These are phyloP conservation scores for Phainopepla nitens DNA, from an alignment of 2,113 vertebrate species.

Conservation along the genomic window DNA sequence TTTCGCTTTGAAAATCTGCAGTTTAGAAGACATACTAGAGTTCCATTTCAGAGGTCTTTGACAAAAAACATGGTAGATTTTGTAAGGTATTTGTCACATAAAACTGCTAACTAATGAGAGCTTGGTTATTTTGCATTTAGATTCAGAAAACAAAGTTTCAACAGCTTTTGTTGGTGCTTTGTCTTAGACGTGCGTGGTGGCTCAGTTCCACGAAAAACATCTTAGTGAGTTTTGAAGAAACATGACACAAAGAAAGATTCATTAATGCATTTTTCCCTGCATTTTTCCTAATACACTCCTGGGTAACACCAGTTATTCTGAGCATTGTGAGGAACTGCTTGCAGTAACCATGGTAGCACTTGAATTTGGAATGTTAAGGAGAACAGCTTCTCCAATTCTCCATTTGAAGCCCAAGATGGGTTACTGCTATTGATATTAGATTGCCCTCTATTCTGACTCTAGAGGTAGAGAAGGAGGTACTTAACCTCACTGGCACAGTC, in stretches of 20 bases:
- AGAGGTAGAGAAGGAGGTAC: not conserved
- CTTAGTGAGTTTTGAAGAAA: not conserved
- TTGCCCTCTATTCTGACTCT: not conserved
- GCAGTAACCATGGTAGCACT: not conserved
- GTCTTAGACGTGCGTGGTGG: not conserved
- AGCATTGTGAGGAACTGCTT: not conserved
- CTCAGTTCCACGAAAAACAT: not conserved
- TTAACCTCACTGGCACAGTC: not conserved
- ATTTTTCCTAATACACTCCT: not conserved
- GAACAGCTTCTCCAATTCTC: not conserved
- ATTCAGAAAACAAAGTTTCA: not conserved
- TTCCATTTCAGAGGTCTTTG: conserved; percentile 49
- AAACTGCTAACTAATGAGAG: not conserved
- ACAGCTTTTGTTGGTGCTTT: not conserved
- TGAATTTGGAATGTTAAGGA: not conserved
- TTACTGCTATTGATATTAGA: not conserved
- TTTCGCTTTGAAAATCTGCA: conserved; percentile 12
- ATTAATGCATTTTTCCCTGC: not conserved
- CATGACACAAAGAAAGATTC: not conserved
- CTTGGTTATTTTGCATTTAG: not conserved
- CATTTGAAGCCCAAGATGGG: not conserved
- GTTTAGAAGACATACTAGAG: conserved; percentile 32
- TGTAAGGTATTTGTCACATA: conserved; percentile 39
- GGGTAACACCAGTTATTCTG: not conserved
- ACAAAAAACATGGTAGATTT: conserved; percentile 50